A percentile compares a stretch with the other conserved stretches of the same genome.
Conservation (phyloP, 2,888 invertebrate genomes). For the Gastracanthus pulcherrimus region DNA sequence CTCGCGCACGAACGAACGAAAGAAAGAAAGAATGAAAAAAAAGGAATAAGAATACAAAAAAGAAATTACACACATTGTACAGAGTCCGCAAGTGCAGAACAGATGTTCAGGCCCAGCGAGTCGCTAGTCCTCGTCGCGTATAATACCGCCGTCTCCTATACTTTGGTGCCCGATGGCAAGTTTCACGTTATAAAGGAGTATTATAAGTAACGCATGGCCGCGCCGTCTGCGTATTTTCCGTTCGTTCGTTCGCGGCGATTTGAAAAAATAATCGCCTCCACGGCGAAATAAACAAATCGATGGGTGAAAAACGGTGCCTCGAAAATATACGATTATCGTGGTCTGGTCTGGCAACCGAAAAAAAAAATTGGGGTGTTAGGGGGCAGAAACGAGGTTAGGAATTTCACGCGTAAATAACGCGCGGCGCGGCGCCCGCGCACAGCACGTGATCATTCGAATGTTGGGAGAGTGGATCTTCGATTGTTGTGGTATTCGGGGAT, state of each 20-base stretch:
- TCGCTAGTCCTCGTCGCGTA: constrained; percentile 25
- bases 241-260: no score
- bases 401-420: constrained; percentile 1
- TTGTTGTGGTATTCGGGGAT: not conserved
- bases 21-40: not conserved
- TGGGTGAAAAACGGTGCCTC: not conserved
- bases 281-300: not conserved
- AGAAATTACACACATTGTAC: constrained; percentile 20
- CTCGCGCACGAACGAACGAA: not conserved
- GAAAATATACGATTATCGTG: no score
- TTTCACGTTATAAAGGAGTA: constrained; percentile 34
- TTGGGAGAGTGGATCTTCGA: constrained; percentile 1
- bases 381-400: constrained; percentile 17
- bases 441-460: not conserved
- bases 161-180: constrained; percentile 23
- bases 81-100: constrained; percentile 22
- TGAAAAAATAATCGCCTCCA: constrained; percentile 14
- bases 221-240: no score
- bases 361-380: not conserved
- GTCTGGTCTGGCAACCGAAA: not conserved
- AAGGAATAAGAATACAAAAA: not conserved
- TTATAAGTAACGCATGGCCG: no score
- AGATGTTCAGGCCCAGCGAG: constrained; percentile 30
- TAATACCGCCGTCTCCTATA: not conserved
- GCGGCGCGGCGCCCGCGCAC: not conserved